Percentiles rank a stretch among this genome's conserved stretches.
Evolutionary conservation across 2,113 vertebrate species (phyloP).

Genomic region (Corapipo altera): DNA sequence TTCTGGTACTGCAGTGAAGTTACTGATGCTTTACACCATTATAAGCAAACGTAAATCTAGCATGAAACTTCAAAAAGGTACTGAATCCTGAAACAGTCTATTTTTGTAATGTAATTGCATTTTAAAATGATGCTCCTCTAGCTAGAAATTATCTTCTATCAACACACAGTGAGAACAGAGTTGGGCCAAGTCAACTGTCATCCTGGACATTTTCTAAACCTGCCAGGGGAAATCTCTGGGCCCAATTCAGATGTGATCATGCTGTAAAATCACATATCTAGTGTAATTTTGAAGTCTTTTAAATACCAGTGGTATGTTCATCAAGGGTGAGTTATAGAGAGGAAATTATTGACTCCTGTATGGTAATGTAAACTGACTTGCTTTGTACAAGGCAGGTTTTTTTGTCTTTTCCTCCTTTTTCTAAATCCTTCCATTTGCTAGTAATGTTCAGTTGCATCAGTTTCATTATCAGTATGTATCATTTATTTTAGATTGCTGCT

Average conservation of each 20-base stretch:
- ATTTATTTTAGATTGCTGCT: background rate
- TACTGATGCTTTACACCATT: background rate
- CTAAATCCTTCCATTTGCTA: background rate
- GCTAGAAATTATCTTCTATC: background rate
- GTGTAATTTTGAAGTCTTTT: background rate
- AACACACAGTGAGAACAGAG: background rate
- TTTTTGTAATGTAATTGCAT: conserved; percentile 36
- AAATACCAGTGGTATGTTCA: background rate
- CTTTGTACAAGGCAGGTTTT: background rate
- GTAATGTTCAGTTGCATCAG: background rate
- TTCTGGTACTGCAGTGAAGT: background rate
- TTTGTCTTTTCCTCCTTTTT: background rate
- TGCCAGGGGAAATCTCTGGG: background rate
- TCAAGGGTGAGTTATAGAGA: background rate
- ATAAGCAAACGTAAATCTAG: background rate
- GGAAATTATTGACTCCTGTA: background rate
- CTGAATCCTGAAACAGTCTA: conserved; percentile 1
- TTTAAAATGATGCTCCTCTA: background rate
- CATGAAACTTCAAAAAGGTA: conserved; percentile 7
- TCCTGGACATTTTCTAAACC: background rate
- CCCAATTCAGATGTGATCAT: background rate
- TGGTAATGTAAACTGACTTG: background rate
- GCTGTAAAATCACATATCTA: background rate
- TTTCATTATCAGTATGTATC: background rate
- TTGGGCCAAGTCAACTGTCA: background rate